These are phyloP conservation scores for Spodoptera exigua DNA, from an alignment of 2,888 invertebrate species.

Conservation along the genomic window DNA sequence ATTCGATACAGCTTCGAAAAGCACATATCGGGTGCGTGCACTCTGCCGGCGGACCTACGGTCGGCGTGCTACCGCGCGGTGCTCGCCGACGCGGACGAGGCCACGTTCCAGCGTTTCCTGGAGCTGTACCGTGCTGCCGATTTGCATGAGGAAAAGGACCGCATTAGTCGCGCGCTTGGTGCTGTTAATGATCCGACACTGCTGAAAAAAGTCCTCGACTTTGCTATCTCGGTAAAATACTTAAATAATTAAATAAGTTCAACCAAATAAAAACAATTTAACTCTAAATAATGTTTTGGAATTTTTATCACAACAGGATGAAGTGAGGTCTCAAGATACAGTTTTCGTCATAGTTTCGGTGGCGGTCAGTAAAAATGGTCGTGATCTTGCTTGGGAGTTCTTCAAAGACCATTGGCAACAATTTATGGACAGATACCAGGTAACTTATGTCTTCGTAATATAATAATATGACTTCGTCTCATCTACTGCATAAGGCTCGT, in stretches of 20 bases:
- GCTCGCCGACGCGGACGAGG: slow-evolving; percentile 91
- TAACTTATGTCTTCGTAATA: too few species aligned
- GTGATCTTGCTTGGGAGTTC: slow-evolving; percentile 97
- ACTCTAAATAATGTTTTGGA: background rate
- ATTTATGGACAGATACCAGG: slow-evolving; percentile 93
- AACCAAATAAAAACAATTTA: background rate
- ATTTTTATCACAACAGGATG: slow-evolving; percentile 89
- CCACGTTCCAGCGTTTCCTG: slow-evolving; percentile 93
- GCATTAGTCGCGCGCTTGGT: slow-evolving; percentile 95
- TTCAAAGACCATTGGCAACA: slow-evolving; percentile 95
- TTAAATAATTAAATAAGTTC: too few species aligned
- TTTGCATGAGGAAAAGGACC: slow-evolving; percentile 97
- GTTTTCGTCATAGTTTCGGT: slow-evolving; percentile 97
- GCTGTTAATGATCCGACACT: slow-evolving; percentile 92
- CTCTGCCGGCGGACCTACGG: slow-evolving; percentile 95
- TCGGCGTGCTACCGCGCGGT: slow-evolving; percentile 96
- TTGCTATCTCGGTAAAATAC: slow-evolving; percentile 93
- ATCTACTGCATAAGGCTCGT: too few species aligned
- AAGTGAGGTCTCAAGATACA: slow-evolving; percentile 97
- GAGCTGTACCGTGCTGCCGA: slow-evolving; percentile 95
- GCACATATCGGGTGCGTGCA: slow-evolving; percentile 90
- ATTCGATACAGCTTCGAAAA: slow-evolving; percentile 86
- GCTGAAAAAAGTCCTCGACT: slow-evolving; percentile 93
- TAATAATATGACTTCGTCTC: too few species aligned
- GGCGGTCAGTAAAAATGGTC: slow-evolving; percentile 93